Evolutionary conservation across 2,797 vertebrate species (phyloP), one percentile per base, ranked within the genome.

Genomic region (Pteropus rufus): DNA sequence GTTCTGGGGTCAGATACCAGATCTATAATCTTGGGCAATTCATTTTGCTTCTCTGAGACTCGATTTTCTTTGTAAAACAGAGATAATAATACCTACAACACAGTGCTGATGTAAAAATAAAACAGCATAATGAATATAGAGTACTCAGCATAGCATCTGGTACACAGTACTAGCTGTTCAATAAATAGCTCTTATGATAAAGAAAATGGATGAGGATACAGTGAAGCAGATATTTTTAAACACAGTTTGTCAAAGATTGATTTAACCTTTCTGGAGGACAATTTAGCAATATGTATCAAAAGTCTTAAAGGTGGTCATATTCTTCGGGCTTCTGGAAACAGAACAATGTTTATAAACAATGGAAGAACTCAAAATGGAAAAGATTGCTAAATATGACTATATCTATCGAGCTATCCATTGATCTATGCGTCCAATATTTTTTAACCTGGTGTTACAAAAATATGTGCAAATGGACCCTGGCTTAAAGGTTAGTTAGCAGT

Each of bases 341-440:
- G 36, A 92, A 73, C 23, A 44, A 75, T 58, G 44, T 49, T 88
- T 95, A 88, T 91, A 96, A 91, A 91, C 49, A 96, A 73, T 39
- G 58, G 24, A 89, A 84, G 12, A 92, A 93, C 73, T 96, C n/a
- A 92, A 96, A 95, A 73, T 70, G n/a, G 26, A 58, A 80, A 95
- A 91, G 60, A 62, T 10, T 75, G 64, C 31, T 90, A 92, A 90
- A 70, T 92, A 76, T n/a, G 69, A 94, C 73, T 34, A 75, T 73
- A 76, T 52, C 29, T 1, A 70, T 26, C 18, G 5, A 49, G 49
- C 49, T 39, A 95, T 82, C 81, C 44, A 77, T 26, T 95, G 67
- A 92, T 92, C 12, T 5, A 81, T 16, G 6, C 5, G 3, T 82
- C 54, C 87, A 93, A 75, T 88, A 86, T 52, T 93, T 89, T 73